Conservation (phyloP, 2,888 invertebrate genomes). For the Corbicula japonica region DNA sequence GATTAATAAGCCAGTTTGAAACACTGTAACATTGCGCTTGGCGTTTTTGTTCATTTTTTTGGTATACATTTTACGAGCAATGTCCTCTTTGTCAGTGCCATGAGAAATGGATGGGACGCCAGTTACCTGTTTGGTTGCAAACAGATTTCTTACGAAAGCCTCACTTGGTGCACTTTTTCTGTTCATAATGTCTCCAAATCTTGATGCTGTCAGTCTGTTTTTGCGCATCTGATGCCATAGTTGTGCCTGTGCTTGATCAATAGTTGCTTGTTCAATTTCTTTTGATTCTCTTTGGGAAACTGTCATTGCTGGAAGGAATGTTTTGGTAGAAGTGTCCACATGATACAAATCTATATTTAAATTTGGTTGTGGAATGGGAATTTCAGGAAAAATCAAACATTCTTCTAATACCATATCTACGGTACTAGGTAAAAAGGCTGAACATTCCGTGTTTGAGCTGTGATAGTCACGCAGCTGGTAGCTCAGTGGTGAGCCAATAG, state of each 20-base stretch:
- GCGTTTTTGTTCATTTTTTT: neutral
- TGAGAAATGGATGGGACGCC: too few relatives aligned
- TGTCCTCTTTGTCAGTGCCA: slow-evolving; percentile 14
- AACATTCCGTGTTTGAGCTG: neutral
- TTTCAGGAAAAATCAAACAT: slow-evolving; percentile 1
- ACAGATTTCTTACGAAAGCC: neutral
- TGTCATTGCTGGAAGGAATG: neutral
- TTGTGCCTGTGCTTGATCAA: neutral
- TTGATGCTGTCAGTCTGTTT: neutral
- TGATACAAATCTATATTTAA: neutral
- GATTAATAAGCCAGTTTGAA: neutral
- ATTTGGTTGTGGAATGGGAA: neutral
- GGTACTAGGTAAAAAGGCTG: neutral
- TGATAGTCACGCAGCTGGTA: neutral
- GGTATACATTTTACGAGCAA: slow-evolving; percentile 4
- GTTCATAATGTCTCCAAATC: neutral
- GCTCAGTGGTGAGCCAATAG: slow-evolving; percentile 7
- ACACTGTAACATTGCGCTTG: neutral
- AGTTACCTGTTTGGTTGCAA: too few relatives aligned
- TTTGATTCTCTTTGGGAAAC: neutral
- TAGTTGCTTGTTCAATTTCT: neutral
- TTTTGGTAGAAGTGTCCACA: neutral
- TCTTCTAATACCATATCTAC: neutral
- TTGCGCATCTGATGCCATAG: neutral
- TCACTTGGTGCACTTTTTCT: neutral